A percentile compares a stretch with the other conserved stretches of the same genome.
phyloP scores from a whole-genome alignment of 2,888 invertebrate genomes.

The Tenodera sinensis region DNA sequence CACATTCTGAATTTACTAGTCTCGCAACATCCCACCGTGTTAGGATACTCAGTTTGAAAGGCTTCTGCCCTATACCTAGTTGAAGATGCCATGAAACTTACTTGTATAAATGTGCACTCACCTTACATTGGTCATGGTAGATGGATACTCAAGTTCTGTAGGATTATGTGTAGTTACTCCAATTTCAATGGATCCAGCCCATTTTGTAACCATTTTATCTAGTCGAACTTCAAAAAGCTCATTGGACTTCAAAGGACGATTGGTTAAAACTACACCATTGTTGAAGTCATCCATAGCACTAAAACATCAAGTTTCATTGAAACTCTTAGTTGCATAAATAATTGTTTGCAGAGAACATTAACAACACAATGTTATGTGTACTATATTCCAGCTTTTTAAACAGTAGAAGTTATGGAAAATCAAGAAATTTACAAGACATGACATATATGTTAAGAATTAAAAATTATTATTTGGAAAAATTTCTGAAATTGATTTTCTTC shows the following conservation, averaged over 20 bases:
- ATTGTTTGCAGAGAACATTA: not conserved
- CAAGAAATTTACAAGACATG: no score
- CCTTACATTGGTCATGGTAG: conserved; percentile 91
- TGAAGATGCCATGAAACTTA: no score
- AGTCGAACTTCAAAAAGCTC: conserved; percentile 91
- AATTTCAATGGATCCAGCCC: conserved; percentile 94
- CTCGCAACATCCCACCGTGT: no score
- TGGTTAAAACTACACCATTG: conserved; percentile 88
- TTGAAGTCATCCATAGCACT: conserved; percentile 90
- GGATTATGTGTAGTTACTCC: conserved; percentile 90
- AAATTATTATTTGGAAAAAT: no score
- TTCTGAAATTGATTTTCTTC: no score
- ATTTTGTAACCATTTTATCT: conserved; percentile 87
- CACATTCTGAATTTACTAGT: no score
- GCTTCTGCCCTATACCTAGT: no score
- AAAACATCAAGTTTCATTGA: conserved; percentile 35
- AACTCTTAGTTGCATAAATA: not conserved
- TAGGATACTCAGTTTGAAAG: no score
- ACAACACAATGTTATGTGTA: no score
- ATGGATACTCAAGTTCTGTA: conserved; percentile 81
- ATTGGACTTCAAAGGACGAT: conserved; percentile 76
- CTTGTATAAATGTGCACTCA: conserved; percentile 40
- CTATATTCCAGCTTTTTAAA: no score
- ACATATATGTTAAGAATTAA: no score
- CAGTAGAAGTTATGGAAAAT: no score